These are phyloP conservation scores for Deroplatys truncata DNA, from an alignment of 2,888 invertebrate genomes.

Conservation along the genomic window DNA sequence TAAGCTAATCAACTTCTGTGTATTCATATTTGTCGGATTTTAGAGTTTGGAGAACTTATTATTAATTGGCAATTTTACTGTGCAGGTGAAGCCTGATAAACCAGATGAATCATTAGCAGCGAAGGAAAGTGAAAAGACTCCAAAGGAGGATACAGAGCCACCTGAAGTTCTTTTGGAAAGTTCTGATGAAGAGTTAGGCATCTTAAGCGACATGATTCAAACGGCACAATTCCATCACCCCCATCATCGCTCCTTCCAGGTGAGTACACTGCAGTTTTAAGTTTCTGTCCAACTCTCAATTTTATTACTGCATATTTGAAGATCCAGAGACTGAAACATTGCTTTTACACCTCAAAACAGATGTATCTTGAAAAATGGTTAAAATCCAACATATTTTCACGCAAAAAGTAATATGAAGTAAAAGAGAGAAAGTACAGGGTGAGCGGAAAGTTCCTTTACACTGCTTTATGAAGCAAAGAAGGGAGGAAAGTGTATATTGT, in stretches of 20 bases:
- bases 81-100: background rate
- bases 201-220: slow-evolving; percentile 58
- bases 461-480: too few relatives aligned
- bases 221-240: slow-evolving; percentile 59
- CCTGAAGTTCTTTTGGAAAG: background rate
- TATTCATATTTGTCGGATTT: too few relatives aligned
- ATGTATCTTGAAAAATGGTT: too few relatives aligned
- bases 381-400: too few relatives aligned
- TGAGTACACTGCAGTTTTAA: slow-evolving; percentile 42
- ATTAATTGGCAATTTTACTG: background rate
- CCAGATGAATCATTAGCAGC: slow-evolving; percentile 10
- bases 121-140: slow-evolving; percentile 26
- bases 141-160: slow-evolving; percentile 35
- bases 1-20: too few relatives aligned
- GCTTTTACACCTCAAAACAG: too few relatives aligned
- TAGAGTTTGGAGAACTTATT: too few relatives aligned
- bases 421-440: too few relatives aligned
- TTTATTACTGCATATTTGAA: background rate
- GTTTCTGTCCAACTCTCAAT: background rate
- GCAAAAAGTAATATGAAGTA: too few relatives aligned
- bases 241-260: slow-evolving; percentile 67
- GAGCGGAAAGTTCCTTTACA: too few relatives aligned
- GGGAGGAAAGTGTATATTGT: too few relatives aligned
- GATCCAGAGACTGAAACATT: too few relatives aligned
- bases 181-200: slow-evolving; percentile 43